Percentiles rank a stretch among this genome's conserved stretches.
Evolutionary conservation across 2,113 vertebrate species (phyloP).

Genomic region (Xenopus borealis): DNA sequence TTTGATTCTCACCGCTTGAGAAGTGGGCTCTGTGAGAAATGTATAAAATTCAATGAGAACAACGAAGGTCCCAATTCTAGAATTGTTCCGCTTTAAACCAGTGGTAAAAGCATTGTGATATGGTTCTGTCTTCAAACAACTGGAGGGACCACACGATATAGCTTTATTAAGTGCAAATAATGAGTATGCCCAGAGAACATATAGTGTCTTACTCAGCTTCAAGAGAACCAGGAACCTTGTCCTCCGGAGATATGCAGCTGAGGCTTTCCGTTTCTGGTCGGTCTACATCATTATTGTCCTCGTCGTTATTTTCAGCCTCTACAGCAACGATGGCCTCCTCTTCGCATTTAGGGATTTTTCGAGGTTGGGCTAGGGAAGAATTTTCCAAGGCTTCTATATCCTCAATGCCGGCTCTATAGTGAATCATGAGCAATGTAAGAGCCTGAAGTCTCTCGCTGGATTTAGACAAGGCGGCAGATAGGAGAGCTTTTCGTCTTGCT

Average conservation of each 20-base stretch:
- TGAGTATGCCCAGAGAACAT: too few relatives aligned
- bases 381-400: conserved; percentile 91
- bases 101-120: not conserved
- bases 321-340: conserved; percentile 72
- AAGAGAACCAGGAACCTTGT: conserved; percentile 56
- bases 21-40: too few relatives aligned
- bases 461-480: conserved; percentile 80
- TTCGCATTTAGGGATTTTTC: conserved; percentile 72
- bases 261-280: conserved; percentile 75
- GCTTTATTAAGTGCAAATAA: conserved; percentile 51
- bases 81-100: not conserved
- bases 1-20: too few relatives aligned
- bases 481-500: conserved; percentile 73
- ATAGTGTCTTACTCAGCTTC: conserved; percentile 48
- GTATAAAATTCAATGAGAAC: too few relatives aligned
- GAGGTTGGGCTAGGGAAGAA: conserved; percentile 75
- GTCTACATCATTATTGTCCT: conserved; percentile 69
- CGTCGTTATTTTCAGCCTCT: conserved; percentile 66
- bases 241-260: conserved; percentile 77
- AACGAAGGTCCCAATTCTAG: not conserved
- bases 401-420: conserved; percentile 94
- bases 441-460: conserved; percentile 94
- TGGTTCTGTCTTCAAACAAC: conserved; percentile 24
- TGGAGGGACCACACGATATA: conserved; percentile 40
- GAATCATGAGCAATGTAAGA: conserved; percentile 93